Evolutionary conservation across 1,140 invertebrate genomes (phyloP).

Genomic region (Pinna nobilis): DNA sequence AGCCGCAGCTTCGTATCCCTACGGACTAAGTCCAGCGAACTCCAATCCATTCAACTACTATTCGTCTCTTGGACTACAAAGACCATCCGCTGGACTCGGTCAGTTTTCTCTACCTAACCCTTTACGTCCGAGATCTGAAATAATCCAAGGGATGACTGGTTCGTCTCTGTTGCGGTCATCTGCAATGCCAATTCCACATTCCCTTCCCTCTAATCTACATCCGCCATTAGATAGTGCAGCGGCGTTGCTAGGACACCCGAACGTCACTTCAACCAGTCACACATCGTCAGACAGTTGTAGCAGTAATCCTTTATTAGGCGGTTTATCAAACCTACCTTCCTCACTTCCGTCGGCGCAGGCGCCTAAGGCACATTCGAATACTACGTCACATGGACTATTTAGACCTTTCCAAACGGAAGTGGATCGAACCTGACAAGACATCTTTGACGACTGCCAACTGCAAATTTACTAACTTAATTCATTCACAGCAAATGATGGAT

Average conservation of each 20-base stretch:
- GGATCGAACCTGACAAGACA: slow-evolving; percentile 45
- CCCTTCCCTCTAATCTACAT: slow-evolving; percentile 30
- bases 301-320: slow-evolving; percentile 37
- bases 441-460: no score
- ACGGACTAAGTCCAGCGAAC: slow-evolving; percentile 66
- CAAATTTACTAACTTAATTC: no score
- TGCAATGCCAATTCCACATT: slow-evolving; percentile 33
- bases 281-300: slow-evolving; percentile 45
- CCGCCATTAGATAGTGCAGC: slow-evolving; percentile 27
- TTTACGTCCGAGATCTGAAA: slow-evolving; percentile 47
- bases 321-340: slow-evolving; percentile 40
- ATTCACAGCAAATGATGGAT: no score
- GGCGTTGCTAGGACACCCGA: slow-evolving; percentile 37
- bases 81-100: slow-evolving; percentile 33
- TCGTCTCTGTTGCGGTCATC: slow-evolving; percentile 40
- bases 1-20: slow-evolving; percentile 82
- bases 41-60: slow-evolving; percentile 57
- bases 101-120: slow-evolving; percentile 46
- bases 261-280: slow-evolving; percentile 33
- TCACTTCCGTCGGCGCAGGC: slow-evolving; percentile 35
- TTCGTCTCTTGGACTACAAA: slow-evolving; percentile 47
- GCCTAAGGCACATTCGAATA: slow-evolving; percentile 45
- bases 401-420: slow-evolving; percentile 56
- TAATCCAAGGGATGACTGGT: slow-evolving; percentile 49
- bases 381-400: slow-evolving; percentile 55